A percentile compares a stretch with the other conserved stretches of the same genome.
These are phyloP conservation scores for Agonopterix alstromeriana DNA, from an alignment of 2,888 invertebrate species.

Conservation along the genomic window DNA sequence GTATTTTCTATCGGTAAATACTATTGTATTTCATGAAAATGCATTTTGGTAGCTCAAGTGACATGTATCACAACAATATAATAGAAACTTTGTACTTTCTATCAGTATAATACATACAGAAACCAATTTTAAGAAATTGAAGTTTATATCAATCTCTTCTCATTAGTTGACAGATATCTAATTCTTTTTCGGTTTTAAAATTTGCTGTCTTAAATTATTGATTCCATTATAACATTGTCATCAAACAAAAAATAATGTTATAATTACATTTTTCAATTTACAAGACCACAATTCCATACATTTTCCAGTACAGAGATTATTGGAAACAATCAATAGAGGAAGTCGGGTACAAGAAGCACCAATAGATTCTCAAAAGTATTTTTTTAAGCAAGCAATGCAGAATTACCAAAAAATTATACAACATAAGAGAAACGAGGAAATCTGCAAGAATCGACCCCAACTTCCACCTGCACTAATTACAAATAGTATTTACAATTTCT, in stretches of 20 bases:
- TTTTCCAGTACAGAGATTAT: conserved; percentile 42
- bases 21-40: conserved; percentile 21
- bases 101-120: conserved; percentile 26
- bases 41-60: conserved; percentile 22
- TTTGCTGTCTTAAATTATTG: no score
- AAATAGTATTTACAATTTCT: not conserved
- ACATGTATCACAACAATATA: conserved; percentile 33
- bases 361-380: not conserved
- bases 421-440: no score
- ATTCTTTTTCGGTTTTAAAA: no score
- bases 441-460: no score
- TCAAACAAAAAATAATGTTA: no score
- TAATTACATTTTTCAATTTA: no score
- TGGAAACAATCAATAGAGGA: not conserved
- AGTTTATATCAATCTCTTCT: no score
- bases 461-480: not conserved
- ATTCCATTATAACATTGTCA: no score
- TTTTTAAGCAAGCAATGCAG: no score
- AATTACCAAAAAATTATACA: no score
- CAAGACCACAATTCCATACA: conserved; percentile 51
- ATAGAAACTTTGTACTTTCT: conserved; percentile 46
- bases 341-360: not conserved
- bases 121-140: no score
- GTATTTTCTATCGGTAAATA: not conserved
- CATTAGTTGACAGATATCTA: no score